A percentile compares a stretch with the other conserved stretches of the same genome.
phyloP scores from a whole-genome alignment of 1,140 invertebrate genomes.

The Aphidius gifuensis region DNA sequence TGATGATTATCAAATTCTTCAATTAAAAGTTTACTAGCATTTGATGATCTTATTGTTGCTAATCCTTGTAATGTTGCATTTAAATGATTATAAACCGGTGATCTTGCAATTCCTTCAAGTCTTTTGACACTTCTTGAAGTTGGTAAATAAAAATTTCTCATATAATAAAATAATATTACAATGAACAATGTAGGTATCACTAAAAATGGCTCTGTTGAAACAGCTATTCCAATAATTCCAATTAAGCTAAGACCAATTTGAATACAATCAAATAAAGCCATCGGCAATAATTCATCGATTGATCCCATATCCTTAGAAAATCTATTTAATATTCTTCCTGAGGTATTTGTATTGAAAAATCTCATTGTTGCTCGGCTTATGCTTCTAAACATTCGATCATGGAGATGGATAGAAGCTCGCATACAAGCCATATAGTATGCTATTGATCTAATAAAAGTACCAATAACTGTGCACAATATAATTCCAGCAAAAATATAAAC shows the following conservation, averaged over 20 bases:
- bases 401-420: conserved; percentile 63
- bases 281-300: conserved; percentile 84
- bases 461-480: conserved; percentile 51
- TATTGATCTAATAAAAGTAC: conserved; percentile 55
- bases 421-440: conserved; percentile 67
- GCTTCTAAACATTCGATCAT: conserved; percentile 65
- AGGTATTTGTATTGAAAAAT: conserved; percentile 78
- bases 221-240: conserved; percentile 66
- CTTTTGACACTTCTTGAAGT: conserved; percentile 83
- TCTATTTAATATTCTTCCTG: conserved; percentile 70
- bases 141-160: conserved; percentile 75
- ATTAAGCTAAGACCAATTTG: conserved; percentile 64
- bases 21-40: conserved; percentile 69
- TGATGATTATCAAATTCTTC: conserved; percentile 63
- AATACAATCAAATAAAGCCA: conserved; percentile 73
- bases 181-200: conserved; percentile 68
- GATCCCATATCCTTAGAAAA: conserved; percentile 78
- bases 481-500: conserved; percentile 57
- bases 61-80: conserved; percentile 74
- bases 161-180: conserved; percentile 66
- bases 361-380: conserved; percentile 63
- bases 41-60: conserved; percentile 74
- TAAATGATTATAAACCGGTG: conserved; percentile 77
- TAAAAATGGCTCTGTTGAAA: conserved; percentile 71
- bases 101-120: conserved; percentile 39